Evolutionary conservation across 2,113 vertebrate genomes (phyloP), one percentile per base, ranked within the genome.

Genomic region (Cathartes aura): DNA sequence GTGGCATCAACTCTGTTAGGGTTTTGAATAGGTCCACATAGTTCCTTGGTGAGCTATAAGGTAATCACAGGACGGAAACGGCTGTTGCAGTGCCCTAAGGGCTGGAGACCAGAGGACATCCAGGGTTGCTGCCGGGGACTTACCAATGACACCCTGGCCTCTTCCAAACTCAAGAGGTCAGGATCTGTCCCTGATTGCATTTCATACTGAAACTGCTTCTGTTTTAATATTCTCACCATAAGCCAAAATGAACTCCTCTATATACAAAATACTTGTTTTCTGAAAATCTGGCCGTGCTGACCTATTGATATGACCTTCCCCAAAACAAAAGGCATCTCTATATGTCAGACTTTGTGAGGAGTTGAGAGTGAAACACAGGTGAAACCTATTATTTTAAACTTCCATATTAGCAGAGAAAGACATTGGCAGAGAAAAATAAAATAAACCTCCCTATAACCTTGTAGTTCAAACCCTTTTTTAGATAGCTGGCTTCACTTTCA

Each of bases 401-500:
- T 93, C 27, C 17, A 7, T 38, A n/a, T 64, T 82, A 82, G 64
- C 40, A 40, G 53, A 74, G 47, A 92, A 81, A 81, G 20, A 47
- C 6, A 15, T 3, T 50, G 40, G 30, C 72, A 96, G 66, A 79
- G 53, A 79, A 91, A 79, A 96, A 72, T 59, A 82, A 89, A 93
- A 88, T 59, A 94, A 94, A 90, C 42, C 26, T 91, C 48, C 36
- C 42, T 43, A 50, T 81, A 91, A 93, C 68, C 62, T 76, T 87
- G 84, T 53, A 9, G 5, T 80, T 82, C 76, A 85, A 94, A 36
- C 2, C 0, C 6, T 34, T 85, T 71, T 91, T 59, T 23, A 91
- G 62, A 82, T 21, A 64, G n/a, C 48, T 88, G 73, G 58, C 81
- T 88, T 93, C 45, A 36, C 63, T 95, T 96, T 90, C 78, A 95